Base-by-base conservation (phyloP, 2,888 invertebrate genomes). In the Atethmia centrago region DNA sequence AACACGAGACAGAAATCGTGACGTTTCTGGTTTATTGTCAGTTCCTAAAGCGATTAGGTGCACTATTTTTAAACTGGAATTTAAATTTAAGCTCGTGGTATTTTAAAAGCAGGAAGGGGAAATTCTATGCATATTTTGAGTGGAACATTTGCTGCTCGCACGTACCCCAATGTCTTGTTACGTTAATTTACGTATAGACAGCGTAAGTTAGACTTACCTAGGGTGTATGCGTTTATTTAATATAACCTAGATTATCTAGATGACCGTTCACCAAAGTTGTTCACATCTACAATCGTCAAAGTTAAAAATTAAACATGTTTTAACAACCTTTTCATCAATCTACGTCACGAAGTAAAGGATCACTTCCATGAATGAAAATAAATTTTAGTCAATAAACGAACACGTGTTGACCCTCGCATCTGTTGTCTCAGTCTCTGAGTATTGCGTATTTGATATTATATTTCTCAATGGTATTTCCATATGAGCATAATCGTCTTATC, bases 21-120 rank as follows among this genome's bases (percentile, higher is more conserved):
- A 93, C 92, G 93, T 93, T 92, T 92, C 91, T 91, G 89, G 90
- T 93, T 94, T 94, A 94, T 94, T 93, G 92, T 94, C 93, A 93
- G 92, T 93, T 94, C 92, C 92, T 91, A 86, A 91, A 91, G 90
- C 90, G 92, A 94, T 94, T 92, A 92, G 88, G 83, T 81, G 85
- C 88, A 85, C 93, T 94, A 94, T 93, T 94, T 94, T 91, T 91
- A 92, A 92, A 91, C 86, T 86, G 87, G 88, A 89, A 92, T 93
- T 94, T 88, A 89, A 93, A 94, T 92, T 93, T 93, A 92, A 92
- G 91, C 92, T 88, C 86, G 86, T 89, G 91, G 91, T 94, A 94
- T 94, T 95, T 95, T 94, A 90, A 93, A 93, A 93, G 86, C 91
- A 92, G 94, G 94, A 94, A 93, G 94, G 94, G 94, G 94, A 92